phyloP scores from a whole-genome alignment of 2,797 vertebrate species.

The Aldrovandia affinis region DNA sequence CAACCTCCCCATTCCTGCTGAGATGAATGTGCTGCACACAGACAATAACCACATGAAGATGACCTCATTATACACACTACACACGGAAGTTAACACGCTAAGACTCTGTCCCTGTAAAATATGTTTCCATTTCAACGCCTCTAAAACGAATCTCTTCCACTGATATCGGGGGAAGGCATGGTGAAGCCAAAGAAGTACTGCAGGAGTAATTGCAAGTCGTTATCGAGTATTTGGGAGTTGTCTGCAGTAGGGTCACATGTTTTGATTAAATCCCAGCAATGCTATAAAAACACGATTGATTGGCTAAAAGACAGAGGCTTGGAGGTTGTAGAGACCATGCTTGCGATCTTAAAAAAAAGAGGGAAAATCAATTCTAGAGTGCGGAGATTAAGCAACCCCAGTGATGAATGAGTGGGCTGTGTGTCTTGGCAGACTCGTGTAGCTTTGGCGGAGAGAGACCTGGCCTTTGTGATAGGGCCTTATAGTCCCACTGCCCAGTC shows the following conservation, averaged over 20 bases:
- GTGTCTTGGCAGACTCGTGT: conserved; percentile 1
- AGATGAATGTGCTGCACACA: no score
- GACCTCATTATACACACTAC: no score
- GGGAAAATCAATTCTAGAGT: conserved; percentile 2
- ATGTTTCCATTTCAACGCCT: no score
- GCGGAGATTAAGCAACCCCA: not conserved
- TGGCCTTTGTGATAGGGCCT: conserved; percentile 10
- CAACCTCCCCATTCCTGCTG: no score
- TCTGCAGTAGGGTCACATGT: not conserved
- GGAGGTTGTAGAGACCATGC: not conserved
- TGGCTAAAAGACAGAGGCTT: conserved; percentile 18
- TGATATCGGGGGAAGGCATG: no score
- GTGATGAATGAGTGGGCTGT: not conserved
- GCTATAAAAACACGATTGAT: conserved; percentile 5
- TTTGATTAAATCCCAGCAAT: conserved; percentile 8
- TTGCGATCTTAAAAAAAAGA: not conserved
- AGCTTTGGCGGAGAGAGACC: not conserved
- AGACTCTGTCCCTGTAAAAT: no score
- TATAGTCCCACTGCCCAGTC: not conserved
- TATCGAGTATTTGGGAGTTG: conserved; percentile 1
- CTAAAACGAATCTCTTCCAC: no score
- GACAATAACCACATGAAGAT: no score
- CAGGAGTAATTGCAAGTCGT: not conserved
- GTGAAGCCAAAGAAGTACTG: no score
- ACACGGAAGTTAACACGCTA: no score